Percentiles rank a stretch among this genome's conserved stretches.
Evolutionary conservation across 2,888 invertebrate species (phyloP).

Genomic region (Ligdia adustata): DNA sequence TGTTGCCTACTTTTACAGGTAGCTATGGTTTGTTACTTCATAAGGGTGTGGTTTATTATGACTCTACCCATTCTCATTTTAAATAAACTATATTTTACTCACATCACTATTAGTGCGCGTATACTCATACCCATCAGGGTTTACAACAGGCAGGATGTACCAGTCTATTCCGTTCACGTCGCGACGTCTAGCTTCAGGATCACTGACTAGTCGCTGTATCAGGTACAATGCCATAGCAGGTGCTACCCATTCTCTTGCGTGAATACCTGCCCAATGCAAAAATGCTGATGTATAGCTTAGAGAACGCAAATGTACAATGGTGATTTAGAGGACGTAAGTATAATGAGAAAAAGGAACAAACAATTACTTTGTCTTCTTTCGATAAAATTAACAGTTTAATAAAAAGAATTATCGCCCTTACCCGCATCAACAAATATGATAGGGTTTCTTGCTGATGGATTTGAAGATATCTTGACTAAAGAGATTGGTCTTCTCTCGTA

Average conservation of each 20-base stretch:
- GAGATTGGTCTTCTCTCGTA: constrained; percentile 81
- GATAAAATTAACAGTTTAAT: no score
- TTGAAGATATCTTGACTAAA: constrained; percentile 82
- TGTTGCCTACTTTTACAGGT: no score
- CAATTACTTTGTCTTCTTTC: no score
- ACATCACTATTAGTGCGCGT: constrained; percentile 65
- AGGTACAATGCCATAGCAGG: constrained; percentile 85
- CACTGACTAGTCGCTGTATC: constrained; percentile 77
- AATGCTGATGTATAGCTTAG: no score
- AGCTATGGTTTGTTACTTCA: no score
- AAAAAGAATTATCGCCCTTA: constrained; percentile 41
- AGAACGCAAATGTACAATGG: no score
- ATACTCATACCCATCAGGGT: constrained; percentile 90
- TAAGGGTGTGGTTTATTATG: no score
- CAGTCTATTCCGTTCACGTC: constrained; percentile 86
- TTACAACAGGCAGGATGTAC: constrained; percentile 87
- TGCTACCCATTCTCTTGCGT: constrained; percentile 87
- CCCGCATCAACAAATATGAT: constrained; percentile 85
- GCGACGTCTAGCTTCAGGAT: constrained; percentile 57
- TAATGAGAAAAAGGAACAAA: no score
- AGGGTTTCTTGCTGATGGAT: constrained; percentile 77
- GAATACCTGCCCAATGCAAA: constrained; percentile 66
- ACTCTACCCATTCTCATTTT: no score
- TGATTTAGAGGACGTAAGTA: no score
- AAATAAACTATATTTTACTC: constrained; percentile 46